These are phyloP conservation scores for Scaptomyza pallida DNA, from an alignment of 1,140 invertebrate species.

Conservation along the genomic window DNA sequence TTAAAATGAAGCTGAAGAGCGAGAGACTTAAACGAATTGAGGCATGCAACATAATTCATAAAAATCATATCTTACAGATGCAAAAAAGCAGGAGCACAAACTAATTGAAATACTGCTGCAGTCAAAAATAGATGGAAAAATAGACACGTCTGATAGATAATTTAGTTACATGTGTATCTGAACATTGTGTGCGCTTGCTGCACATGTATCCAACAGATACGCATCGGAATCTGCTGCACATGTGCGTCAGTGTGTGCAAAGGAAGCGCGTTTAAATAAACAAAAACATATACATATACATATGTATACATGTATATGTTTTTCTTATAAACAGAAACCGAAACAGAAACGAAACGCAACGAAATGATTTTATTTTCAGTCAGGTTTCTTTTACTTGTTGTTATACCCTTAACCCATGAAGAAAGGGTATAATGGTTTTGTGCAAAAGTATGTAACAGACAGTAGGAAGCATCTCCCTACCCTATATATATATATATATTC, in stretches of 20 bases:
- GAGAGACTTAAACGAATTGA: conserved; percentile 6
- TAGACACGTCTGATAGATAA: conserved; percentile 19
- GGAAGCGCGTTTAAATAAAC: conserved; percentile 80
- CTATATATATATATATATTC: too few relatives aligned
- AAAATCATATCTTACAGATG: conserved; percentile 38
- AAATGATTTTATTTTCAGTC: conserved; percentile 76
- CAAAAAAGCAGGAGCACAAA: conserved; percentile 35
- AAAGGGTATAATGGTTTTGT: too few relatives aligned
- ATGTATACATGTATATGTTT: conserved; percentile 47
- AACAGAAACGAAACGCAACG: conserved; percentile 40
- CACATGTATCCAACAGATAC: conserved; percentile 67
- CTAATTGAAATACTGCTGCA: conserved; percentile 67
- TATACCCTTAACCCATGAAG: too few relatives aligned
- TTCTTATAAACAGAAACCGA: conserved; percentile 83
- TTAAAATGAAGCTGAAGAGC: conserved; percentile 55
- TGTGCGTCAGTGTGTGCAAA: conserved; percentile 30
- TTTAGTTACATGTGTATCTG: conserved; percentile 4
- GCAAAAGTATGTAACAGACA: too few relatives aligned
- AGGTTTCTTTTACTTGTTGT: conserved; percentile 50
- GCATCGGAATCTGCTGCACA: conserved; percentile 25
- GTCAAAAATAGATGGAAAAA: conserved; percentile 61
- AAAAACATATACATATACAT: conserved; percentile 63
- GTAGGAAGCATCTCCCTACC: too few relatives aligned
- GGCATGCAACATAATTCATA: conserved; percentile 70
- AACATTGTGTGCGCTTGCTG: conserved; percentile 18